Evolutionary conservation across 2,888 invertebrate species (phyloP).

Genomic region (Thumatha senex): DNA sequence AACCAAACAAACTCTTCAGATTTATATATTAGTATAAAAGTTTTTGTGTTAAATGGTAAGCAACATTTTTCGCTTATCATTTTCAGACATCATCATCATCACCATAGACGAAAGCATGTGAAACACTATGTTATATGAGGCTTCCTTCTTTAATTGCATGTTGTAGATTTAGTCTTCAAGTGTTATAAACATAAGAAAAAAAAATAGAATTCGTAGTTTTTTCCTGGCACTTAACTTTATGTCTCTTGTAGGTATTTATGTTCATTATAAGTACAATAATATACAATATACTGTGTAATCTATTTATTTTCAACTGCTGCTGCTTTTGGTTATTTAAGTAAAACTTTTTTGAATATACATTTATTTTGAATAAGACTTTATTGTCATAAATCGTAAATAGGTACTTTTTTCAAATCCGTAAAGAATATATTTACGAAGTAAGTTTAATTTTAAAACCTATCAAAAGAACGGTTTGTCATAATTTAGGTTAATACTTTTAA

Average conservation of each 20-base stretch:
- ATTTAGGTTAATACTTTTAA: too few species aligned
- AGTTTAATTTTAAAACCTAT: too few species aligned
- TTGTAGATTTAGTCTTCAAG: conserved; percentile 16
- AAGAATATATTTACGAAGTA: too few species aligned
- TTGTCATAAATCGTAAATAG: too few species aligned
- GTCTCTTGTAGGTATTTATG: conserved; percentile 4
- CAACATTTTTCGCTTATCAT: conserved; percentile 51
- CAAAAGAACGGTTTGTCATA: too few species aligned
- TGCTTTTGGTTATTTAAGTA: conserved; percentile 7
- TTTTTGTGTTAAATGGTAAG: conserved; percentile 42
- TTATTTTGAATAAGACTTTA: neutral
- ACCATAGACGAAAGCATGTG: conserved; percentile 71
- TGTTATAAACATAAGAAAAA: conserved; percentile 19
- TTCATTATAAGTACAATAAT: conserved; percentile 6
- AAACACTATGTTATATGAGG: conserved; percentile 65
- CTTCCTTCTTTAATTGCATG: conserved; percentile 28
- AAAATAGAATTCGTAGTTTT: conserved; percentile 17
- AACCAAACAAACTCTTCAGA: too few species aligned
- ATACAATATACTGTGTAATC: neutral
- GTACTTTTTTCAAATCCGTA: neutral
- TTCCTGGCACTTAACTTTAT: conserved; percentile 29
- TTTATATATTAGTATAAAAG: too few species aligned
- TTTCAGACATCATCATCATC: conserved; percentile 74
- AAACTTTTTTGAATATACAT: neutral
- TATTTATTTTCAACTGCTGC: conserved; percentile 7